A percentile compares a stretch with the other conserved stretches of the same genome.
Evolutionary conservation across 2,888 invertebrate genomes (phyloP).

Genomic region (Synergus itoensis): DNA sequence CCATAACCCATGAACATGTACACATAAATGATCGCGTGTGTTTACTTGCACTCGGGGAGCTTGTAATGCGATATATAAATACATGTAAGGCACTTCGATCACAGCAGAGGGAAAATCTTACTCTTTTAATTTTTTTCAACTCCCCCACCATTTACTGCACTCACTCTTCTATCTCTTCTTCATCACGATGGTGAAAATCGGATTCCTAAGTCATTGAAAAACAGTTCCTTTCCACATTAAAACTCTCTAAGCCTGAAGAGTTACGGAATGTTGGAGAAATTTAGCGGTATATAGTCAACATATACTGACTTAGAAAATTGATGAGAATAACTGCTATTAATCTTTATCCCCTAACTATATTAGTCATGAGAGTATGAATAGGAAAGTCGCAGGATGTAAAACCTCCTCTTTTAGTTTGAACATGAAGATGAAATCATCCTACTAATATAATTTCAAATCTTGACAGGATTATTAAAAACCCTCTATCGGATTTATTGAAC

Average conservation of each 20-base stretch:
- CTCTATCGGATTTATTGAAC: neutral
- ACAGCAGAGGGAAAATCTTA: slow-evolving; percentile 48
- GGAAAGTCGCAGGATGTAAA: neutral
- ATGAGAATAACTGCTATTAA: no score
- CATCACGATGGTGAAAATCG: slow-evolving; percentile 6
- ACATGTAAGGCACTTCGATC: slow-evolving; percentile 42
- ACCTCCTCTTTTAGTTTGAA: neutral
- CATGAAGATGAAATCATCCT: neutral
- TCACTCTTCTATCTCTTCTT: neutral
- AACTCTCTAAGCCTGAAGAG: neutral
- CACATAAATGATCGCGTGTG: slow-evolving; percentile 6
- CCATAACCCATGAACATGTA: slow-evolving; percentile 43
- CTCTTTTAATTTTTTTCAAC: slow-evolving; percentile 34
- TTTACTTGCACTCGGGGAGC: slow-evolving; percentile 5
- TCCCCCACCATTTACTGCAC: neutral
- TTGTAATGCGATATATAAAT: slow-evolving; percentile 41
- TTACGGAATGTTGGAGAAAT: neutral
- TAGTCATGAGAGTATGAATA: neutral
- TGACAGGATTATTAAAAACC: neutral
- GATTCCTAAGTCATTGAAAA: slow-evolving; percentile 13
- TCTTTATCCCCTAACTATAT: no score
- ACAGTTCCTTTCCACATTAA: slow-evolving; percentile 18
- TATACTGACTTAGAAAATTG: neutral
- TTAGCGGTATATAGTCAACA: neutral
- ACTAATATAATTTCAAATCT: no score